Base-by-base conservation (phyloP, 2,888 invertebrate species). In the Erebia ligea region DNA sequence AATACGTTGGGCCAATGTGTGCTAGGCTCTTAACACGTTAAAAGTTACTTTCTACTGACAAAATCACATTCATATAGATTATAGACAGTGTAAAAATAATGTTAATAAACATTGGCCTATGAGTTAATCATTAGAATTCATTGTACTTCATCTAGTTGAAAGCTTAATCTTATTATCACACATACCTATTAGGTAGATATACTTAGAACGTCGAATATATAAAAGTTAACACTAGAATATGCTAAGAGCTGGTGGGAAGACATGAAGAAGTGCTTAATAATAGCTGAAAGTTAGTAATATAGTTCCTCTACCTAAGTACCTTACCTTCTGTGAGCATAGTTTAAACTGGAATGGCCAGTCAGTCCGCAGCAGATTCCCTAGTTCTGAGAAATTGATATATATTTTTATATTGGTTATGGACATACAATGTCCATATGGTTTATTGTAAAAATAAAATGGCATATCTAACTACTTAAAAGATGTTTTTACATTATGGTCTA, bases 101-200 rank as follows among this genome's bases (percentile, higher is more conserved):
- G 86, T 89, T 89, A 88, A 88, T 88, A 90, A 91, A 92, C 86
- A 88, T 91, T 92, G 91, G 86, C 91, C 90, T 91, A 92, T 87
- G 79, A 86, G 86, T 89, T 84, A 86, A 81, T 82, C 80, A 85
- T 89, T 86, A 84, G 81, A 85, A 86, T 89, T 91, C 90, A 91
- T 91, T 91, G 93, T 92, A 91, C 88, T 90, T 85, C 82, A 87
- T 85, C 90, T 92, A 92, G 85, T 88, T 89, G 88, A 89, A 91
- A 93, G 93, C 92, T 92, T 93, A 92, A 83, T 81, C 79, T 88
- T 92, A 92, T 92, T 93, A 93, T 93, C 93, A 93, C 93, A 93
- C 93, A 87, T 85, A 88, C 86, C 88, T 89, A 89, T 82, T 86
- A 87, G 82, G 87, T 91, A 91, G 84, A 89, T 86, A 85, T 84